These are phyloP conservation scores for Xenopus petersii DNA, from an alignment of 2,797 vertebrate genomes.

Conservation along the genomic window DNA sequence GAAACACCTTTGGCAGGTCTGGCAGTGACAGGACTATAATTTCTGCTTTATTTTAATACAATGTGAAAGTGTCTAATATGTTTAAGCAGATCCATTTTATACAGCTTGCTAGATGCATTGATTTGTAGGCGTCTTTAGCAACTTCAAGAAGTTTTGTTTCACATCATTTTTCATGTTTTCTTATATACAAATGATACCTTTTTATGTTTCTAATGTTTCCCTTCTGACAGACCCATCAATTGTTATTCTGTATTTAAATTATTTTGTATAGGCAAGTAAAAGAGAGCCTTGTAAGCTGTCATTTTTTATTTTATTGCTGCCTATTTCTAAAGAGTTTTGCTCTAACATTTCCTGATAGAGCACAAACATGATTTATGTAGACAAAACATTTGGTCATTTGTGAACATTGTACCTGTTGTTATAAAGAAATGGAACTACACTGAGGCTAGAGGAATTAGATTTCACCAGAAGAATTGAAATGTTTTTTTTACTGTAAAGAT, in stretches of 20 bases:
- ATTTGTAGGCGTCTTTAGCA: constrained; percentile 60
- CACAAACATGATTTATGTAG: constrained; percentile 18
- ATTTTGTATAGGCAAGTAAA: constrained; percentile 4
- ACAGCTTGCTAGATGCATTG: constrained; percentile 61
- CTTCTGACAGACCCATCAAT: constrained; percentile 26
- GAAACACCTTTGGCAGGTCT: constrained; percentile 51
- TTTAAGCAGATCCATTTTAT: constrained; percentile 59
- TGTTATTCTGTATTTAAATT: constrained; percentile 25
- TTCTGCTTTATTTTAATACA: constrained; percentile 65
- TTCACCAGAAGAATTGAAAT: too few species aligned
- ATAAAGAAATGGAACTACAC: too few species aligned
- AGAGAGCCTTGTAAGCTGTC: constrained; percentile 15
- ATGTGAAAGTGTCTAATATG: constrained; percentile 60
- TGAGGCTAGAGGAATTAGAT: too few species aligned
- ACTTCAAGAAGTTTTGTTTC: constrained; percentile 58
- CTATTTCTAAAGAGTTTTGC: not conserved
- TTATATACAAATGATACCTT: constrained; percentile 20
- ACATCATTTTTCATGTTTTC: constrained; percentile 36
- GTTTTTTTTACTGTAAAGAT: too few species aligned
- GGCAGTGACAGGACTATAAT: constrained; percentile 61
- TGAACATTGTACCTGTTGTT: constrained; percentile 10
- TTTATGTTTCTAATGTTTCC: constrained; percentile 18
- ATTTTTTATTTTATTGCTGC: not conserved
- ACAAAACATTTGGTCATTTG: constrained; percentile 31
- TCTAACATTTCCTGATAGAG: constrained; percentile 20